phyloP scores from a whole-genome alignment of 2,113 vertebrate genomes.

The Hemibagrus wyckioides region DNA sequence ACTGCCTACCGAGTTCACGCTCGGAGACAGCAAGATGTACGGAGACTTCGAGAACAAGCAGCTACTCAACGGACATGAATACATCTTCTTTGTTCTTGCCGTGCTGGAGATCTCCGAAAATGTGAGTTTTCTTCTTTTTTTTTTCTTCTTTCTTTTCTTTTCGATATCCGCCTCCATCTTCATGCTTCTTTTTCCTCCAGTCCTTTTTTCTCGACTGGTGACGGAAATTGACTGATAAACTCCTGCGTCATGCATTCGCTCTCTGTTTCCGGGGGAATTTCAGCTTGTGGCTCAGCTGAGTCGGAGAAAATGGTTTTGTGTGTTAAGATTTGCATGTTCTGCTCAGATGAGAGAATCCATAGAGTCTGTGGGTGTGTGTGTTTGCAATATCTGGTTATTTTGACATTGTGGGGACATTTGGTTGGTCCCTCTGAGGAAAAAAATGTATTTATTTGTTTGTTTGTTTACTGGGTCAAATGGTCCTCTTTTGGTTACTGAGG shows the following conservation, averaged over 20 bases:
- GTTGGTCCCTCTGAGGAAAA: not conserved
- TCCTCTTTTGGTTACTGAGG: not conserved
- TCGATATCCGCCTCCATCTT: not conserved
- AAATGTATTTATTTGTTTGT: not conserved
- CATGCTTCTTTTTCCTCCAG: not conserved
- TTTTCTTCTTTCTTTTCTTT: constrained; percentile 42
- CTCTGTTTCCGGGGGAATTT: not conserved
- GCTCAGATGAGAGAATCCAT: not conserved
- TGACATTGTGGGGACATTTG: not conserved
- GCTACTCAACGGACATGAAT: constrained; percentile 95
- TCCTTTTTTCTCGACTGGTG: not conserved
- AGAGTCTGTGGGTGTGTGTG: not conserved
- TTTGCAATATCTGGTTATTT: not conserved
- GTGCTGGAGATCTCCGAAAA: constrained; percentile 95
- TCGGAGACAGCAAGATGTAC: constrained; percentile 91
- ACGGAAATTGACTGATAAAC: constrained; percentile 7
- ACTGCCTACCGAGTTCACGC: constrained; percentile 91
- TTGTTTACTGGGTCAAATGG: not conserved
- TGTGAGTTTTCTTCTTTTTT: constrained; percentile 76
- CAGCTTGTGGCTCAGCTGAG: not conserved
- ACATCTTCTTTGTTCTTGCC: constrained; percentile 95
- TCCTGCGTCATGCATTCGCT: not conserved
- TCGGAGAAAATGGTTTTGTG: not conserved
- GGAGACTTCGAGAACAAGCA: constrained; percentile 96
- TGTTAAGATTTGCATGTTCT: not conserved